Percentiles rank a stretch among this genome's conserved stretches.
Evolutionary conservation across 1,140 invertebrate species (phyloP).

Genomic region (Zophobas atratus): DNA sequence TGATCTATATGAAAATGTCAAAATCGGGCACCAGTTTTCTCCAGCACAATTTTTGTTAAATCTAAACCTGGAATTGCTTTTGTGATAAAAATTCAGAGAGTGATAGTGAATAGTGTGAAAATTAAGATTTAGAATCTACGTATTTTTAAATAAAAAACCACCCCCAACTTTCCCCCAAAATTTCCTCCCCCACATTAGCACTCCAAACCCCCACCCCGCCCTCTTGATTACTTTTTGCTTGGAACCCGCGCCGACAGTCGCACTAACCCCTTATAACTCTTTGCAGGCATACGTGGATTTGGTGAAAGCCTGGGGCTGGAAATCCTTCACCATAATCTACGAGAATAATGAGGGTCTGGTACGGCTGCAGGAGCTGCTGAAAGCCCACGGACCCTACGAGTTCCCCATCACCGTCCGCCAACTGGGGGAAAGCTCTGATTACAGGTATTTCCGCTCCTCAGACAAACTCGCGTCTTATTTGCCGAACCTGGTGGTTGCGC

Average conservation of each 20-base stretch:
- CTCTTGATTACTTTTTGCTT: too few species aligned
- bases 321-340: slow-evolving; percentile 95
- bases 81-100: too few species aligned
- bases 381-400: slow-evolving; percentile 88
- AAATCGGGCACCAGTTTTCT: too few species aligned
- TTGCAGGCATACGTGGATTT: slow-evolving; percentile 91
- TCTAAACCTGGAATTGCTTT: too few species aligned
- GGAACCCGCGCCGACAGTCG: neutral
- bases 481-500: neutral
- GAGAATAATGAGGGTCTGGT: slow-evolving; percentile 96
- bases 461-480: neutral
- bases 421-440: slow-evolving; percentile 84
- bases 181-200: too few species aligned
- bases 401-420: slow-evolving; percentile 87
- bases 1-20: too few species aligned
- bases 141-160: too few species aligned
- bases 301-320: slow-evolving; percentile 92
- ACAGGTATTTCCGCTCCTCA: slow-evolving; percentile 73
- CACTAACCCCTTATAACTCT: slow-evolving; percentile 34
- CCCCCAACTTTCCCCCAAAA: neutral
- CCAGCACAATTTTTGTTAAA: too few species aligned
- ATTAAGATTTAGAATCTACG: too few species aligned
- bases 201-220: too few species aligned
- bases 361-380: slow-evolving; percentile 92
- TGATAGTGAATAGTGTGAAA: too few species aligned